Percentiles rank a stretch among this genome's conserved stretches.
Evolutionary conservation across 2,888 invertebrate genomes (phyloP).

Genomic region (Stenichneumon culpator): DNA sequence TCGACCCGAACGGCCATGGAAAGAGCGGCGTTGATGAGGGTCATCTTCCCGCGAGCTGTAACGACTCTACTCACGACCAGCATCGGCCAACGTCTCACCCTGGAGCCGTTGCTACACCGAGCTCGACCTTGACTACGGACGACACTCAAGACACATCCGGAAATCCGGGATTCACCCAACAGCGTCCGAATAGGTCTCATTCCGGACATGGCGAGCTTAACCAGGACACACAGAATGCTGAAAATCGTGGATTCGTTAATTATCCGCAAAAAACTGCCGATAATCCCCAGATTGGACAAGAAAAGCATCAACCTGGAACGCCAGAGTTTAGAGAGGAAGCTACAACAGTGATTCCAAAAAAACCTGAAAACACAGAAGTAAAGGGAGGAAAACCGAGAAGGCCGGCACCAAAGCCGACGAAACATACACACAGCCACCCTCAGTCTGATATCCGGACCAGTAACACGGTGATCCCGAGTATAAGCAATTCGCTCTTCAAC

Average conservation of each 20-base stretch:
- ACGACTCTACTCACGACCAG: too few species aligned
- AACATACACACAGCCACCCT: slow-evolving; percentile 48
- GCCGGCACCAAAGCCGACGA: slow-evolving; percentile 75
- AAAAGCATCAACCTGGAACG: slow-evolving; percentile 35
- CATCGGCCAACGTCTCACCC: too few species aligned
- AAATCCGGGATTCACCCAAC: slow-evolving; percentile 34
- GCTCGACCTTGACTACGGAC: too few species aligned
- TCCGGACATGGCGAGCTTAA: slow-evolving; percentile 34
- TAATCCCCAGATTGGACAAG: slow-evolving; percentile 42
- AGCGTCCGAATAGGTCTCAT: slow-evolving; percentile 48
- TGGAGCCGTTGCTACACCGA: too few species aligned
- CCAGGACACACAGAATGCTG: slow-evolving; percentile 61
- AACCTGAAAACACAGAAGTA: slow-evolving; percentile 4
- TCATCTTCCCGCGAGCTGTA: too few species aligned
- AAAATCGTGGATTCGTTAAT: slow-evolving; percentile 63
- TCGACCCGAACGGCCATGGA: too few species aligned
- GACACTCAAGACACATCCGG: slow-evolving; percentile 63
- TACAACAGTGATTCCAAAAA: slow-evolving; percentile 33
- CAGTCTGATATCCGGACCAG: slow-evolving; percentile 6
- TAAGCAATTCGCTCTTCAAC: slow-evolving; percentile 11
- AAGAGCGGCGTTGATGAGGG: too few species aligned
- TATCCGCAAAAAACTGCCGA: slow-evolving; percentile 44
- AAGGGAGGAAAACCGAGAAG: slow-evolving; percentile 44
- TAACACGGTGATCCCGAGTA: slow-evolving; percentile 27
- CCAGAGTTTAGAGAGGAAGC: slow-evolving; percentile 27